Conservation (phyloP, 2,113 vertebrate species). For the Myodes glareolus region DNA sequence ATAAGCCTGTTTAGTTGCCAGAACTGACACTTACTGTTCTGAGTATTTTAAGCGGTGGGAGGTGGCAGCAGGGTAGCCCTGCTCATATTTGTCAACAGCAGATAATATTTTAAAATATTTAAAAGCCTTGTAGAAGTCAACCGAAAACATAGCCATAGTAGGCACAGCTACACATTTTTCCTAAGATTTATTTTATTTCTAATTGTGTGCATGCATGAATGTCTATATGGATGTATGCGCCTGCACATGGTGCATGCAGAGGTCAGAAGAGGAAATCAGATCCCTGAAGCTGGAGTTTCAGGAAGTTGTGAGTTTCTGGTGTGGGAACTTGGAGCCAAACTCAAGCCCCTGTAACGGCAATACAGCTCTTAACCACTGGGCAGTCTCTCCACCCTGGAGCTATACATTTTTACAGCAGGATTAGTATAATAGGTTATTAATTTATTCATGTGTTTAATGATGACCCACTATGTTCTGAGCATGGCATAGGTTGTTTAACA, state of each 20-base stretch:
- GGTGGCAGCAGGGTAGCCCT: neutral
- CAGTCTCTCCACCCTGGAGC: neutral
- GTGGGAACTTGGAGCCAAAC: neutral
- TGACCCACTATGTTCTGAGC: neutral
- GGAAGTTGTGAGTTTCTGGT: too few species aligned
- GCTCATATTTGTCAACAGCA: neutral
- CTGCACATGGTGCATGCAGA: neutral
- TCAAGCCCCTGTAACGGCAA: neutral
- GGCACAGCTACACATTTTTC: neutral
- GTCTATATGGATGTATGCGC: neutral
- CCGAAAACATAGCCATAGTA: neutral
- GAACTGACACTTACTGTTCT: conserved; percentile 5
- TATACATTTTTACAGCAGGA: neutral
- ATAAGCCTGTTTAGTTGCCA: conserved; percentile 45
- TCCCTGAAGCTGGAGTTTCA: neutral
- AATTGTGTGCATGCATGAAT: too few species aligned
- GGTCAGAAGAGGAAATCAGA: neutral
- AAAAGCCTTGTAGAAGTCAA: conserved; percentile 55
- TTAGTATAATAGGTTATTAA: neutral
- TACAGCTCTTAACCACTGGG: neutral
- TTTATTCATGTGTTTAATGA: neutral
- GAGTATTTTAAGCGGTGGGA: conserved; percentile 20
- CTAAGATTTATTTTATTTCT: neutral
- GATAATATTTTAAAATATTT: conserved; percentile 32
- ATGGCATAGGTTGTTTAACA: neutral